Conservation (phyloP, 2,888 invertebrate species). For the Panopea generosa region DNA sequence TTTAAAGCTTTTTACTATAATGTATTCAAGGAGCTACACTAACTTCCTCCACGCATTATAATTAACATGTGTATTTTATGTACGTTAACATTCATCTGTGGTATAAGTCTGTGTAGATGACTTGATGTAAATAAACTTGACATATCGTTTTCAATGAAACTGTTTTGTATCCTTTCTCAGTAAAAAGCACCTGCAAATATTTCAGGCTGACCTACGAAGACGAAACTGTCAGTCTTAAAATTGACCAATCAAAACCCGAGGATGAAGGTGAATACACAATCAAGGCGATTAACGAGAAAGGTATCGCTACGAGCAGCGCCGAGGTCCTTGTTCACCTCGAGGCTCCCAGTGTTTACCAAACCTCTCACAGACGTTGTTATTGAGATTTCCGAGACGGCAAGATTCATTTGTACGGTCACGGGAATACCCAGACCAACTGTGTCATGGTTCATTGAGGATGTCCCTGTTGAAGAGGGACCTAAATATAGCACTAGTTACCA, state of each 20-base stretch:
- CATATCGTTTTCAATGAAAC: too few relatives aligned
- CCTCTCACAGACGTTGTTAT: slow-evolving; percentile 76
- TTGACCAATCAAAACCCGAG: slow-evolving; percentile 85
- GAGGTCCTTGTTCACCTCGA: slow-evolving; percentile 78
- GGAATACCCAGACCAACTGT: slow-evolving; percentile 81
- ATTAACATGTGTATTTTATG: too few relatives aligned
- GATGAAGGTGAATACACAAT: slow-evolving; percentile 93
- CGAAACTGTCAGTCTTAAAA: slow-evolving; percentile 90
- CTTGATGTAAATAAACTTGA: too few relatives aligned
- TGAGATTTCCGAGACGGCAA: slow-evolving; percentile 71
- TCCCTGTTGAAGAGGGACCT: slow-evolving; percentile 74
- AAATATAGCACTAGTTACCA: slow-evolving; percentile 74
- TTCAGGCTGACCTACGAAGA: slow-evolving; percentile 74
- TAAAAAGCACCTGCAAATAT: slow-evolving; percentile 3
- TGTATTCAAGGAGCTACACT: too few relatives aligned
- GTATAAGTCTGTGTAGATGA: too few relatives aligned
- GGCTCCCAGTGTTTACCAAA: slow-evolving; percentile 77
- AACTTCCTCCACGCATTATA: too few relatives aligned
- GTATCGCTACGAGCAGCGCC: slow-evolving; percentile 88
- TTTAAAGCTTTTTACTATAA: too few relatives aligned
- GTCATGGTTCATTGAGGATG: slow-evolving; percentile 78
- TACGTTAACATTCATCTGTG: too few relatives aligned
- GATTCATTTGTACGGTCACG: slow-evolving; percentile 77
- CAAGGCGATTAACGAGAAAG: slow-evolving; percentile 90
- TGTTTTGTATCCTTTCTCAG: too few relatives aligned